A percentile compares a stretch with the other conserved stretches of the same genome.
phyloP scores from a whole-genome alignment of 2,113 vertebrate species.

The Saguinus imperator region DNA sequence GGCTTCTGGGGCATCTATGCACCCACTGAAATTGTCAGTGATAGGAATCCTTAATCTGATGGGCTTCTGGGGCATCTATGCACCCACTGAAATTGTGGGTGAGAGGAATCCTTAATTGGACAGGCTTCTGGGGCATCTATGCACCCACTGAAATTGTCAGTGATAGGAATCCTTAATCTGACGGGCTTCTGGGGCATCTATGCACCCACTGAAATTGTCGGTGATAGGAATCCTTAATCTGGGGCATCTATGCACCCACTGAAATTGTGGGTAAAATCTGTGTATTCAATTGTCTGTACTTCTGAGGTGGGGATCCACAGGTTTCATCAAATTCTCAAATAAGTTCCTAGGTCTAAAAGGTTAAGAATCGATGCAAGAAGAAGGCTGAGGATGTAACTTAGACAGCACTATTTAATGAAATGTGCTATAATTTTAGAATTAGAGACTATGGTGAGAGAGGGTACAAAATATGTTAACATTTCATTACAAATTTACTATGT shows the following conservation, averaged over 20 bases:
- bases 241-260: neutral
- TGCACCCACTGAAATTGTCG: neutral
- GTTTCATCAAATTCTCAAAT: conserved; percentile 7
- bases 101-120: neutral
- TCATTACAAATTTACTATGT: neutral
- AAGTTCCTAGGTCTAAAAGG: neutral
- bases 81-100: too few species aligned
- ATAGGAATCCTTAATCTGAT: too few species aligned
- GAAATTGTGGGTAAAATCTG: neutral
- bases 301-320: neutral
- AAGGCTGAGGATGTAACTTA: neutral
- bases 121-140: neutral
- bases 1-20: neutral
- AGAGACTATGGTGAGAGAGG: neutral
- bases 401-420: neutral
- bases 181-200: neutral
- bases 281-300: neutral
- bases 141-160: neutral
- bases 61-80: too few species aligned
- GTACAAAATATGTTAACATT: neutral
- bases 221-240: neutral
- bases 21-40: neutral
- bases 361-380: neutral
- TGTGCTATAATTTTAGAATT: neutral
- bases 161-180: neutral